Evolutionary conservation across 92 coral and sea anemone genomes (phyloP), one percentile per base, ranked within the genome.

Genomic region (Porites divaricata): DNA sequence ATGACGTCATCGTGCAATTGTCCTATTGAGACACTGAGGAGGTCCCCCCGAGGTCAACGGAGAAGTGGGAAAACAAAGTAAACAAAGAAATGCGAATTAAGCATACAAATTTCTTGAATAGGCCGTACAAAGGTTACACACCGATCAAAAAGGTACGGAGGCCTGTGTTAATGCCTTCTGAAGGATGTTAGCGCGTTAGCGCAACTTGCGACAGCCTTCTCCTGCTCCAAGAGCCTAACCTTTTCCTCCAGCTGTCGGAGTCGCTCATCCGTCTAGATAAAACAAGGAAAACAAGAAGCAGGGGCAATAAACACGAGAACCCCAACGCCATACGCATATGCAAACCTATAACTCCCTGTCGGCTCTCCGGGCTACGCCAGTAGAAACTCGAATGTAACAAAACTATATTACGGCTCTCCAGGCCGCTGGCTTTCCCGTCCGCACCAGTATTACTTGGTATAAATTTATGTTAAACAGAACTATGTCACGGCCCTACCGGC

Each of bases 21-120:
- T n/a, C n/a, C n/a, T n/a, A n/a, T 84, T 85, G 89, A 79, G 89
- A 57, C 67, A 78, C 89, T 79, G 84, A 79, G 85, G 21, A 78
- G 80, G 68, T 45, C 59, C 77, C 86, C 89, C 85, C 63, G 74
- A 65, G 80, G 85, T 80, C 90, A 87, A 87, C 86, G 51, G 71
- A 62, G 71, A 16, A 28, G 61, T 61, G 48, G 61, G 64, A 70
- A 35, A 51, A 74, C 49, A 50, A 50, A n/a, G n/a, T n/a, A 28
- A n/a, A 22, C 52, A 19, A 45, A 19, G 76, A 19, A 71, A 22
- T 71, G 41, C 21, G 52, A 71, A 71, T 25, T 24, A 74, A 74
- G 53, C 23, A 8, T 50, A n/a, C 59, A 78, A 50, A 62, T 69
- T 69, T 69, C 28, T 28, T 69, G 73, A 69, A 69, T 28, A 69